These are phyloP conservation scores for Myiothlypis chrysogaster DNA, from an alignment of 2,797 vertebrate species.

Conservation along the genomic window DNA sequence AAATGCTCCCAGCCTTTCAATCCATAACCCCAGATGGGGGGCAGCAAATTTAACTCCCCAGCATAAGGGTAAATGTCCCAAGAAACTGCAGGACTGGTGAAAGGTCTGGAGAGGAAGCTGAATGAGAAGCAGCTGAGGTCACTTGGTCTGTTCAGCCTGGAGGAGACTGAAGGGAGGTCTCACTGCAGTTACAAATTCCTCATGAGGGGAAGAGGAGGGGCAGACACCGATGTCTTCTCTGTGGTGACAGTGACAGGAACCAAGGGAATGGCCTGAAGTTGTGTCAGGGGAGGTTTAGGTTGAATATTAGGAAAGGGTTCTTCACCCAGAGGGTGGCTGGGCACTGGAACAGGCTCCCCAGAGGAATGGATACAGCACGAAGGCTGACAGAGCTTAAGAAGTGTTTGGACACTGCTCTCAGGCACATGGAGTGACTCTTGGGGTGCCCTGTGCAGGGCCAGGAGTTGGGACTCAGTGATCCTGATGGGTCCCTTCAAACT, in stretches of 20 bases:
- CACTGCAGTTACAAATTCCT: accelerated
- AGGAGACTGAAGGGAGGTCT: background rate
- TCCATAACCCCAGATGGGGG: background rate
- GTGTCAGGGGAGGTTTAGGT: background rate
- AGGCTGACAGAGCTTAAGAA: accelerated
- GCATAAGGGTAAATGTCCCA: background rate
- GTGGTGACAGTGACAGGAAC: background rate
- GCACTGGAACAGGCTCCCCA: background rate
- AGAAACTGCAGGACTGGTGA: background rate
- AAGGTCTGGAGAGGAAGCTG: accelerated
- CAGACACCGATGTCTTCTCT: background rate
- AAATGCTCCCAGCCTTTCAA: background rate
- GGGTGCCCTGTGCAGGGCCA: accelerated
- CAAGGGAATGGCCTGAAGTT: accelerated
- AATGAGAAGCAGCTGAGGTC: background rate
- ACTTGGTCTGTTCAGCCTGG: background rate
- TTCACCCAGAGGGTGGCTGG: accelerated
- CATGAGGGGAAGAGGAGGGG: accelerated
- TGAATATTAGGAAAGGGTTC: accelerated
- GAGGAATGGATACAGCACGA: accelerated
- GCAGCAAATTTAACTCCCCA: background rate
- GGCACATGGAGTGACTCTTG: background rate
- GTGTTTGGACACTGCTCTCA: accelerated
- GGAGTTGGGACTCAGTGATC: background rate
- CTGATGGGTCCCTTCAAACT: background rate